Evolutionary conservation across 2,888 invertebrate species (phyloP), one percentile per base, ranked within the genome.

Genomic region (Labia minor): DNA sequence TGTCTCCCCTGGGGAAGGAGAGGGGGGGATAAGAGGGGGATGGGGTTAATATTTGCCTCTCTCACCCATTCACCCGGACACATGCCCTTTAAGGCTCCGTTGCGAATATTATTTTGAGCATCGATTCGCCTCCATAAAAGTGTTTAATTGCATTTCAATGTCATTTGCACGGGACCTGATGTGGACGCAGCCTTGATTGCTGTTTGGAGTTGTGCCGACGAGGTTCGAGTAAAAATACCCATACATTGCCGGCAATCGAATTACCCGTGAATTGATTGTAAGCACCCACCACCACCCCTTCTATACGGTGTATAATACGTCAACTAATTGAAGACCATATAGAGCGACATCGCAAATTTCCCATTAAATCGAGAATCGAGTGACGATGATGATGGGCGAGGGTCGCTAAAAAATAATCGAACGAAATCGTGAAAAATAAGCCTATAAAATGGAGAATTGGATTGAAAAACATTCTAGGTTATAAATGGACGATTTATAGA

Each of bases 241-340:
- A 49, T 49, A 16, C 49, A 49, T 14, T 8, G 16, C 3, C 49
- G 14, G 49, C 3, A 49, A 49, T 49, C 49, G 49, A 49, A 49
- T 49, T 49, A 49, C 49, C 49, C 49, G 49, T 49, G 49, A 49
- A 49, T 49, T 49, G 49, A 49, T 49, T 49, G 49, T 49, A 49
- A 16, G 49, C n/a, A 49, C 16, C 49, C 49, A 4, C 49, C n/a
- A 10, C 49, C 49, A 3, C 14, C 49, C 26, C 26, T 8, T 8
- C 3, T 26, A 26, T 26, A 26, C 26, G 26, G 26, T 26, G 26
- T 49, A 16, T 49, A 49, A 49, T 49, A 49, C 49, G 49, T 49
- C 49, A 49, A 11, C 49, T 49, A 49, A 49, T 49, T 49, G 49
- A 49, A 49, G 49, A 49, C 49, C 49, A 49, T 49, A 49, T 49